These are phyloP conservation scores for Acropora yongei DNA, from an alignment of 64 coral and sea anemone species.

Conservation along the genomic window DNA sequence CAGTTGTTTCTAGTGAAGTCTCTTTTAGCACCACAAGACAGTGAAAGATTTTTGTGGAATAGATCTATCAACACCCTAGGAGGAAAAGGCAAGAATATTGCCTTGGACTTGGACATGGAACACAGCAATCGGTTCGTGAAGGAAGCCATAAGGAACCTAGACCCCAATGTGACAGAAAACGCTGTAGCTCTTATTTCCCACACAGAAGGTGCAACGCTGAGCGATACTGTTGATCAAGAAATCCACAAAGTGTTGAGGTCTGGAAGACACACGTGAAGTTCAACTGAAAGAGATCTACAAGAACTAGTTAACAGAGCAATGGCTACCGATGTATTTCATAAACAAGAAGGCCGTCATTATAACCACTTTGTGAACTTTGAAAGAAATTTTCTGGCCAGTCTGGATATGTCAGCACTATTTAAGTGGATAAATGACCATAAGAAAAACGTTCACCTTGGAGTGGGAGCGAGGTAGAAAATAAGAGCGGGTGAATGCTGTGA, in stretches of 20 bases:
- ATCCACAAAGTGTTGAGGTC: not conserved
- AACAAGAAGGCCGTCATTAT: not conserved
- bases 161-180: slow-evolving; percentile 46
- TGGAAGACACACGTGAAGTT: not conserved
- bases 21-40: slow-evolving; percentile 45
- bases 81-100: not conserved
- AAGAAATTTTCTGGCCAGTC: slow-evolving; percentile 23
- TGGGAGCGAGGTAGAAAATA: too few species aligned
- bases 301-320: slow-evolving; percentile 26
- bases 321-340: not conserved
- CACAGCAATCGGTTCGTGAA: not conserved
- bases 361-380: slow-evolving; percentile 32
- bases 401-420: slow-evolving; percentile 50
- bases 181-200: slow-evolving; percentile 38
- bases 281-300: not conserved
- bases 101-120: not conserved
- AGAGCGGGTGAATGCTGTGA: not conserved
- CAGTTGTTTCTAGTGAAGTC: slow-evolving; percentile 53
- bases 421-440: slow-evolving; percentile 59
- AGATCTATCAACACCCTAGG: slow-evolving; percentile 38
- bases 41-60: slow-evolving; percentile 63
- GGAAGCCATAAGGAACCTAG: slow-evolving; percentile 28
- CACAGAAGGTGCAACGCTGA: slow-evolving; percentile 13
- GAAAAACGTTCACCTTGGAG: slow-evolving; percentile 16
- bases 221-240: not conserved